phyloP scores from a whole-genome alignment of 2,113 vertebrate genomes.

The Platichthys flesus region DNA sequence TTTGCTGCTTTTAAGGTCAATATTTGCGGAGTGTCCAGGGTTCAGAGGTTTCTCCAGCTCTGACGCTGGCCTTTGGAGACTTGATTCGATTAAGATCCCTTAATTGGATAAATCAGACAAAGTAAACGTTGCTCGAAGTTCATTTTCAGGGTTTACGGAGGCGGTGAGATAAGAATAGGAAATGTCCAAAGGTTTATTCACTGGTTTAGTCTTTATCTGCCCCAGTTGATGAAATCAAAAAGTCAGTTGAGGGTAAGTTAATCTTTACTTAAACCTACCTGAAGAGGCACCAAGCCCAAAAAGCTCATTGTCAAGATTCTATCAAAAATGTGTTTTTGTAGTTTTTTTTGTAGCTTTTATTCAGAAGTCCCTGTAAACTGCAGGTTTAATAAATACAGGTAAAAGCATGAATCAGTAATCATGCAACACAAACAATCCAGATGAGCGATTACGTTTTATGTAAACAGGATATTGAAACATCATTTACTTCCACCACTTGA shows the following conservation, averaged over 20 bases:
- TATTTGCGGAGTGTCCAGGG: neutral
- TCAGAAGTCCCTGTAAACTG: neutral
- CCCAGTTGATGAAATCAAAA: neutral
- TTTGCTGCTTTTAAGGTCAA: neutral
- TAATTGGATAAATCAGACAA: constrained; percentile 69
- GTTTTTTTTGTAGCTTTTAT: neutral
- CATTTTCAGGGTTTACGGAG: constrained; percentile 41
- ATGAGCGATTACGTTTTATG: neutral
- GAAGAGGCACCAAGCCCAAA: neutral
- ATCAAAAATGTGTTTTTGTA: neutral
- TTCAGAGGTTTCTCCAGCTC: neutral
- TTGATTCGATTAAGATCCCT: constrained; percentile 43
- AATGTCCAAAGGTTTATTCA: neutral
- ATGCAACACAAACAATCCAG: neutral
- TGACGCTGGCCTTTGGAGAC: constrained; percentile 3
- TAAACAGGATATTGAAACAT: neutral
- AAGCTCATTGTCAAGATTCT: neutral
- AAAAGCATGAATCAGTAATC: neutral
- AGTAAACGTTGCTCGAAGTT: constrained; percentile 61
- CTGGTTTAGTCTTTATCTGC: neutral
- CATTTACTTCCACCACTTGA: too few species aligned
- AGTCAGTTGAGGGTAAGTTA: neutral
- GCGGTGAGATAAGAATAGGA: constrained; percentile 9
- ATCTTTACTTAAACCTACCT: neutral
- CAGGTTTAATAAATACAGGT: neutral